Conservation (phyloP, 2,797 vertebrate genomes). For the Eidolon dupreanum region DNA sequence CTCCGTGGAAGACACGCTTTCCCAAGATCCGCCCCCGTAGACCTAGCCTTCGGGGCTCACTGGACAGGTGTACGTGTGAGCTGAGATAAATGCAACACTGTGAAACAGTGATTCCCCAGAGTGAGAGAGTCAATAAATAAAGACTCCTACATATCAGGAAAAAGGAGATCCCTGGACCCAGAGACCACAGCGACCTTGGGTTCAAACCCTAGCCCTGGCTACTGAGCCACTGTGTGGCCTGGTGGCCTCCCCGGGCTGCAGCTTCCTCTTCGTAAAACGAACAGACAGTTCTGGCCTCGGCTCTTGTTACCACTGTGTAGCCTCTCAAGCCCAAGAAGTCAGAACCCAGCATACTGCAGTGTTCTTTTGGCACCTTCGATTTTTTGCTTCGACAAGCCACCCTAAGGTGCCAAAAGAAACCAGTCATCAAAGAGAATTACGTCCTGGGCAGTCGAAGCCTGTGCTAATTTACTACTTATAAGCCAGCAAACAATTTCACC, state of each 20-base stretch:
- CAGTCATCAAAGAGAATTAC: constrained; percentile 38
- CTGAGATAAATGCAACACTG: fast-evolving
- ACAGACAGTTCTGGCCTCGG: too few relatives aligned
- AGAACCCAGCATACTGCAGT: neutral
- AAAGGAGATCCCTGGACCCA: neutral
- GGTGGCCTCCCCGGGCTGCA: neutral
- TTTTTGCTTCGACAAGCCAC: neutral
- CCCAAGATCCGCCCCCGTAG: neutral
- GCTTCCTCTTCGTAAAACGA: neutral
- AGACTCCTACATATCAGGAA: neutral
- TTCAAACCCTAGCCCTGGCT: neutral
- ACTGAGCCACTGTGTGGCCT: neutral
- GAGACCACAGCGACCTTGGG: neutral
- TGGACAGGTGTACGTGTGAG: neutral
- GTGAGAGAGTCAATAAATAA: neutral
- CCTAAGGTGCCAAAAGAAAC: constrained; percentile 17
- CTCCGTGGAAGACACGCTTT: neutral
- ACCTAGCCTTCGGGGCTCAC: neutral
- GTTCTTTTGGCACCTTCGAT: neutral
- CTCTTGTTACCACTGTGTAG: neutral
- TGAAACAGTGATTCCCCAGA: neutral
- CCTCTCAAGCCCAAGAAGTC: neutral
- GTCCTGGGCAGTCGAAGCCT: neutral
- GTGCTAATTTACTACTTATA: constrained; percentile 28
- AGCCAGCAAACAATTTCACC: neutral